These are phyloP conservation scores for Menidia menidia DNA, from an alignment of 2,797 vertebrate species.

Conservation along the genomic window DNA sequence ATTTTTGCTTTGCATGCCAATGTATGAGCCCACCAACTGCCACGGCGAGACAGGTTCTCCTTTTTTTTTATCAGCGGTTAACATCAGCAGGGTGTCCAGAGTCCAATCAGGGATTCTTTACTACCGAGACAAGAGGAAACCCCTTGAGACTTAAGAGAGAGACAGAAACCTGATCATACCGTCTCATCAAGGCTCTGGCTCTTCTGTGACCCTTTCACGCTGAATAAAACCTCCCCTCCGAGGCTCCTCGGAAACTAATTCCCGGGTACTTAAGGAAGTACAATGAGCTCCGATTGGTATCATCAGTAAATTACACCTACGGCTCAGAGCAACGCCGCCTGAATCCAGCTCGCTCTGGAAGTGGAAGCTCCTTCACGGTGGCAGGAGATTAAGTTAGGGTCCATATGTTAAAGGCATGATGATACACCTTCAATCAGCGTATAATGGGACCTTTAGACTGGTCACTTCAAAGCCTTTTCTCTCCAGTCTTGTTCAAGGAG, in stretches of 20 bases:
- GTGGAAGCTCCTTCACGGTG: conserved; percentile 37
- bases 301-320: conserved; percentile 75
- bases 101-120: conserved; percentile 79
- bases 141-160: conserved; percentile 73
- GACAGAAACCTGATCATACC: conserved; percentile 74
- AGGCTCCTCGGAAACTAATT: conserved; percentile 64
- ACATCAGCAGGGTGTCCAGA: conserved; percentile 73
- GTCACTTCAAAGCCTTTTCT: conserved; percentile 21
- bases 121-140: conserved; percentile 63
- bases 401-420: conserved; percentile 37
- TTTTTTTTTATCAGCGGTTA: conserved; percentile 58
- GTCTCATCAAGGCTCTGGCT: conserved; percentile 72
- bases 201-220: conserved; percentile 66
- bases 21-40: conserved; percentile 12
- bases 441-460: conserved; percentile 34
- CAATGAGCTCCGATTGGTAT: conserved; percentile 76
- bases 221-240: conserved; percentile 55
- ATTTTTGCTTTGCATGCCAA: conserved; percentile 16
- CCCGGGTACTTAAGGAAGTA: conserved; percentile 71
- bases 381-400: conserved; percentile 49
- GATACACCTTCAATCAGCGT: conserved; percentile 34
- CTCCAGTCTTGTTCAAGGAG: not conserved
- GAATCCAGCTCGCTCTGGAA: conserved; percentile 38
- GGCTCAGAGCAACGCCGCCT: conserved; percentile 38
- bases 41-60: conserved; percentile 28